phyloP scores from a whole-genome alignment of 2,888 invertebrate genomes.

The Adineta ricciae region DNA sequence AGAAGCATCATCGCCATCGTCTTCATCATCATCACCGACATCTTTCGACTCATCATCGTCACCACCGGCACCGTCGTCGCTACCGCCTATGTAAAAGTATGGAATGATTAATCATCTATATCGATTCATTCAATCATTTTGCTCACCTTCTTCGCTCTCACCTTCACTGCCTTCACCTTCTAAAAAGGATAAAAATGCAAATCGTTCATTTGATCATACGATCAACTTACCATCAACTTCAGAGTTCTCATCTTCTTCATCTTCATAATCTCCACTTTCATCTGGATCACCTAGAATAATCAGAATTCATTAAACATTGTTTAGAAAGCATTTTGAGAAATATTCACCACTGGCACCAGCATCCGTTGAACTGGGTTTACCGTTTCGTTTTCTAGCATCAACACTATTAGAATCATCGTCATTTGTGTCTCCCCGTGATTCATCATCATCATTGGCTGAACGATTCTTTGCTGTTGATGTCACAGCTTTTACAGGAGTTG shows the following conservation, averaged over 20 bases:
- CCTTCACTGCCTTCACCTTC: neutral
- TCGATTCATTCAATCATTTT: too few relatives aligned
- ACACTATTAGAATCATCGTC: slow-evolving; percentile 1
- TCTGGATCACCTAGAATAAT: neutral
- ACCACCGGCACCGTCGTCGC: neutral
- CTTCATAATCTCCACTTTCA: slow-evolving; percentile 6
- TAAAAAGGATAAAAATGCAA: neutral
- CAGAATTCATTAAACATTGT: too few relatives aligned
- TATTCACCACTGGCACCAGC: slow-evolving; percentile 16
- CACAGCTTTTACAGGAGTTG: neutral
- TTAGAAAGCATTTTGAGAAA: neutral
- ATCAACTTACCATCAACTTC: neutral
- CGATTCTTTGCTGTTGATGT: neutral
- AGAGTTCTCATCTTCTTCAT: neutral
- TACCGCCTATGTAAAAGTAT: neutral
- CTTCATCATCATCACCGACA: slow-evolving; percentile 10
- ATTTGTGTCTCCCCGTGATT: neutral
- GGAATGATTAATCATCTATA: too few relatives aligned
- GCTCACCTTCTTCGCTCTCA: neutral
- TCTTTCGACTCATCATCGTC: slow-evolving; percentile 18
- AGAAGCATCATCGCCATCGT: neutral
- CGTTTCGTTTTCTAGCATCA: neutral
- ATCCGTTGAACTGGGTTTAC: neutral
- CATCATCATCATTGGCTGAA: neutral
- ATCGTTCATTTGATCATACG: too few relatives aligned